Conservation (phyloP, 1,140 invertebrate species). For the Nasonia giraulti region DNA sequence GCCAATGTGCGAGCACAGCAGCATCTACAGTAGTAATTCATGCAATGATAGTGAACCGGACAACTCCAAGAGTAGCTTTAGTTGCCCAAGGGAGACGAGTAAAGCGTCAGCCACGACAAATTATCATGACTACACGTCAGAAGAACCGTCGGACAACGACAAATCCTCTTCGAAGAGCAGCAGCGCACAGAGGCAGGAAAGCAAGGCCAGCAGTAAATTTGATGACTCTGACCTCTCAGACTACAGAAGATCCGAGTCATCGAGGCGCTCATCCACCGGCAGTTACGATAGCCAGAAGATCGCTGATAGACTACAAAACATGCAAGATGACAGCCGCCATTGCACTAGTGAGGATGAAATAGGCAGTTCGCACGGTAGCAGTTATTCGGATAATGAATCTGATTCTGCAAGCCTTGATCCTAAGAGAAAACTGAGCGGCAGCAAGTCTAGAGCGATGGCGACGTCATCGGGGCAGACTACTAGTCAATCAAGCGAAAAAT, state of each 20-base stretch:
- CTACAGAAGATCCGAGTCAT: not conserved
- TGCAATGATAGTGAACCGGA: not conserved
- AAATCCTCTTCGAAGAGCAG: not conserved
- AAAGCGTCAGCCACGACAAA: not conserved
- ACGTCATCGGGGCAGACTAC: constrained; percentile 30
- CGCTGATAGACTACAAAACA: not conserved
- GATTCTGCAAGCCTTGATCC: not conserved
- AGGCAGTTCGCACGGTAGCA: constrained; percentile 11
- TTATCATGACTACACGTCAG: not conserved
- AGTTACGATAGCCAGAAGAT: constrained; percentile 12
- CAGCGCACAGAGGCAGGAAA: not conserved
- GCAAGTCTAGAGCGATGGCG: not conserved
- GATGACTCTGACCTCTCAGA: not conserved
- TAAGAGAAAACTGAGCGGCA: not conserved
- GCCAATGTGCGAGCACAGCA: constrained; percentile 40
- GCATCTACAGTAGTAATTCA: constrained; percentile 42
- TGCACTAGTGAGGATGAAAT: constrained; percentile 6
- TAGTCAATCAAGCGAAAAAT: constrained; percentile 47
- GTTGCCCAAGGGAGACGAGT: not conserved
- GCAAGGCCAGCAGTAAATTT: not conserved
- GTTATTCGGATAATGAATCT: constrained; percentile 22
- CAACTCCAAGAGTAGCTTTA: constrained; percentile 4
- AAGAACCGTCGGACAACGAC: not conserved
- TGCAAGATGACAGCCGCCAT: not conserved
- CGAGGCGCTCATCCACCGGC: not conserved